Evolutionary conservation across 2,797 vertebrate species (phyloP).

Genomic region (Bovichtus diacanthus): DNA sequence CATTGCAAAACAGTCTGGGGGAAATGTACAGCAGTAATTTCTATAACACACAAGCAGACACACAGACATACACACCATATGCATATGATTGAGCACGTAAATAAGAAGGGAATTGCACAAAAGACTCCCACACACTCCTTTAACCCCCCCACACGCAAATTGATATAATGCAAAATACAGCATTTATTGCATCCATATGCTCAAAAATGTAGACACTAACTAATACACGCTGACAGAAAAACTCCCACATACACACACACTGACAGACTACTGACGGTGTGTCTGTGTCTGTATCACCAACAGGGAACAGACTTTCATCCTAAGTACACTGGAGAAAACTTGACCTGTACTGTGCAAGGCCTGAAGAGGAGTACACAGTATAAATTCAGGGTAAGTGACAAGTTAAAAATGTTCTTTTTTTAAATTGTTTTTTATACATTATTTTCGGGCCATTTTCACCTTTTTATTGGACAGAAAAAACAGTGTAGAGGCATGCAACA

Average conservation of each 20-base stretch:
- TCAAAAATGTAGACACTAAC: background rate
- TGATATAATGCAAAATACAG: slow-evolving; percentile 4
- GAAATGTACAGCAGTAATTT: slow-evolving; percentile 1
- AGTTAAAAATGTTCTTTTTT: background rate
- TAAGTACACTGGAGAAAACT: slow-evolving; percentile 97
- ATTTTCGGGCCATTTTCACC: background rate
- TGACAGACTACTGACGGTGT: slow-evolving; percentile 22
- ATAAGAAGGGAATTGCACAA: background rate
- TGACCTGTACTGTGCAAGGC: slow-evolving; percentile 97
- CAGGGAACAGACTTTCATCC: slow-evolving; percentile 96
- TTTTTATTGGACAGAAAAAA: too few species aligned
- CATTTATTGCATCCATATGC: slow-evolving; percentile 15
- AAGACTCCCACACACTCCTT: background rate
- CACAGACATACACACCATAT: background rate
- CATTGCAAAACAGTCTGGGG: background rate
- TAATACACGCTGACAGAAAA: background rate
- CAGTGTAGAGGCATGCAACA: too few species aligned
- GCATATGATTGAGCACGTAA: background rate
- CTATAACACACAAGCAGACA: background rate
- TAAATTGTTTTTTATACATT: too few species aligned
- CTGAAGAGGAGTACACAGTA: slow-evolving; percentile 98
- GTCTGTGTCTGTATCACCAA: slow-evolving; percentile 8
- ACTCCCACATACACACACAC: background rate
- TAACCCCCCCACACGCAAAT: too few species aligned
- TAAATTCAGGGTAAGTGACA: slow-evolving; percentile 95